These are phyloP conservation scores for Micropoecilia bifurca DNA, from an alignment of 2,797 vertebrate species.

Conservation along the genomic window DNA sequence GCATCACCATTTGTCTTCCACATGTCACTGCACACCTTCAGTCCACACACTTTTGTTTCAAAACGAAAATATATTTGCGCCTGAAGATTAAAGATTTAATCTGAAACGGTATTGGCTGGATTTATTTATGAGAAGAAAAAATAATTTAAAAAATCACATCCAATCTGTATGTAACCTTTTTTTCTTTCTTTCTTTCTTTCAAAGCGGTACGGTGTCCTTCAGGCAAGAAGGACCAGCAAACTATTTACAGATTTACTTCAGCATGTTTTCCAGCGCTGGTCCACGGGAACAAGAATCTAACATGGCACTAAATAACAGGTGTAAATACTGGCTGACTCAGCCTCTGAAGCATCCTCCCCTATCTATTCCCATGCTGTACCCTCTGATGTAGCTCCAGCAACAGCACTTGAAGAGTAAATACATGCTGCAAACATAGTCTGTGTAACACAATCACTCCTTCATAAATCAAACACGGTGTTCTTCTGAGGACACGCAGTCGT, in stretches of 20 bases:
- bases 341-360: constrained; percentile 48
- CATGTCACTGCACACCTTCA: constrained; percentile 24
- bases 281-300: constrained; percentile 72
- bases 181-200: neutral
- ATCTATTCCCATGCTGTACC: constrained; percentile 60
- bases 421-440: constrained; percentile 73
- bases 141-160: neutral
- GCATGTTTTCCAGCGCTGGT: constrained; percentile 74
- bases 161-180: constrained; percentile 18
- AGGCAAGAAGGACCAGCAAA: constrained; percentile 49
- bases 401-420: constrained; percentile 71
- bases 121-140: neutral
- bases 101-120: neutral
- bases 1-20: constrained; percentile 44
- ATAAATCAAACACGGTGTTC: constrained; percentile 67
- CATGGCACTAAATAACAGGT: constrained; percentile 78
- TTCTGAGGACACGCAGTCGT: constrained; percentile 45
- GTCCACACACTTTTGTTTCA: neutral
- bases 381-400: constrained; percentile 76
- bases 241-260: constrained; percentile 68
- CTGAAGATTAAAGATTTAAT: neutral
- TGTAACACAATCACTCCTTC: constrained; percentile 67
- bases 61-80: constrained; percentile 9
- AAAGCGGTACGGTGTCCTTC: constrained; percentile 64
- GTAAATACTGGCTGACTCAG: constrained; percentile 71